Conservation (phyloP, 2,888 invertebrate species). For the Artemia sp. region DNA sequence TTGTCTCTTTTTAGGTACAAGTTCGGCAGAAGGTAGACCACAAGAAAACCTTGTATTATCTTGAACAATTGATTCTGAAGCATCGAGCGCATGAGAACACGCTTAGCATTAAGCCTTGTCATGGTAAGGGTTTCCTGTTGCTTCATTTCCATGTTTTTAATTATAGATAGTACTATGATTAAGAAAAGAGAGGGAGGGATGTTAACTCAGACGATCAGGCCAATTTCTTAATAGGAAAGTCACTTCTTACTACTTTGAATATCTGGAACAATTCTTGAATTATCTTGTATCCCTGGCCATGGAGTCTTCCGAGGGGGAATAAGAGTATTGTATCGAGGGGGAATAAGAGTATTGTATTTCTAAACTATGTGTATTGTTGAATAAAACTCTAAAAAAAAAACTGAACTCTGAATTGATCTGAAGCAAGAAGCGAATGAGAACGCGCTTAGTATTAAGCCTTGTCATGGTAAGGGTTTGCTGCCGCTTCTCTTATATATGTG, state of each 20-base stretch:
- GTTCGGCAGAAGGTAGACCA: conserved; percentile 71
- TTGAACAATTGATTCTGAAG: conserved; percentile 91
- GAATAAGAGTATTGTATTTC: too few species aligned
- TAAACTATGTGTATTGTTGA: too few species aligned
- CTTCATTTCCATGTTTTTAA: conserved; percentile 21
- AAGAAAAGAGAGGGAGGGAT: neutral
- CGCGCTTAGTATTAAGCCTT: conserved; percentile 70
- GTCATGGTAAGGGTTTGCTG: conserved; percentile 42
- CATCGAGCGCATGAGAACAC: conserved; percentile 80
- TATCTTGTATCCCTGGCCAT: too few species aligned
- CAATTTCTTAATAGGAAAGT: too few species aligned
- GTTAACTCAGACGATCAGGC: neutral
- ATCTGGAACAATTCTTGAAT: too few species aligned
- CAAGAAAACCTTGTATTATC: conserved; percentile 89
- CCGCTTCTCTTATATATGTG: conserved; percentile 23
- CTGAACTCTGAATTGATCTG: conserved; percentile 85
- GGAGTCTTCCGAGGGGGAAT: too few species aligned
- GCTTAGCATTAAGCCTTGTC: conserved; percentile 65
- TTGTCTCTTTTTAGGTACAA: conserved; percentile 46
- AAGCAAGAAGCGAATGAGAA: conserved; percentile 84
- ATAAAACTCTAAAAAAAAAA: too few species aligned
- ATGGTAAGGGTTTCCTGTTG: conserved; percentile 39
- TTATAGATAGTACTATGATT: neutral
- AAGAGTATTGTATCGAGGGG: too few species aligned
- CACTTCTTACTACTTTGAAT: too few species aligned